Evolutionary conservation across 2,797 vertebrate genomes (phyloP).

Genomic region (Zonotrichia albicollis): DNA sequence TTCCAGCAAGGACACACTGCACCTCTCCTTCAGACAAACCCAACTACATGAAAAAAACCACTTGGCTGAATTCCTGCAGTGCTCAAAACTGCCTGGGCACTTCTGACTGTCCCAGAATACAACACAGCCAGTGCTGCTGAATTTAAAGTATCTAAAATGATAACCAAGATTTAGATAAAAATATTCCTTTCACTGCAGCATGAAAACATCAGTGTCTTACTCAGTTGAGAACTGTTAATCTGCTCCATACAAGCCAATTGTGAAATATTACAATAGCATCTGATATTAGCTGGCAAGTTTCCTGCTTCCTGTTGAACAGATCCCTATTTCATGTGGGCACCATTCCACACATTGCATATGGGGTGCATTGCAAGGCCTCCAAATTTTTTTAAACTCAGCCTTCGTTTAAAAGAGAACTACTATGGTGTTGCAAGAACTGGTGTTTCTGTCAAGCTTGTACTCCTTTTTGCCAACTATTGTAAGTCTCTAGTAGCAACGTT

Average conservation of each 20-base stretch:
- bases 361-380: neutral
- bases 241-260: neutral
- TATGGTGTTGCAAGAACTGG: neutral
- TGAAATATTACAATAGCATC: neutral
- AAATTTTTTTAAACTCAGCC: neutral
- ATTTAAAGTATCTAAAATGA: neutral
- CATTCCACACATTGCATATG: neutral
- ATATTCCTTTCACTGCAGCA: slow-evolving; percentile 3
- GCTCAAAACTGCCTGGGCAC: neutral
- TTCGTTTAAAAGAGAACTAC: neutral
- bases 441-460: neutral
- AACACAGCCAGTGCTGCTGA: neutral
- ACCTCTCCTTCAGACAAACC: neutral
- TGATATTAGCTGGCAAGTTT: neutral
- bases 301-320: slow-evolving; percentile 29
- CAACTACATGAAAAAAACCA: neutral
- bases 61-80: neutral
- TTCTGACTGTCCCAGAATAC: neutral
- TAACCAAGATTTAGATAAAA: neutral
- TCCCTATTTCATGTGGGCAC: neutral
- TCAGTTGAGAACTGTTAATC: neutral
- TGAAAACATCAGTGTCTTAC: neutral
- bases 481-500: neutral
- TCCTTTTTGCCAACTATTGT: neutral
- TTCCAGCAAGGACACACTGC: neutral